A percentile compares a stretch with the other conserved stretches of the same genome.
These are phyloP conservation scores for Leptinotarsa texana DNA, from an alignment of 1,140 invertebrate species.

Conservation along the genomic window DNA sequence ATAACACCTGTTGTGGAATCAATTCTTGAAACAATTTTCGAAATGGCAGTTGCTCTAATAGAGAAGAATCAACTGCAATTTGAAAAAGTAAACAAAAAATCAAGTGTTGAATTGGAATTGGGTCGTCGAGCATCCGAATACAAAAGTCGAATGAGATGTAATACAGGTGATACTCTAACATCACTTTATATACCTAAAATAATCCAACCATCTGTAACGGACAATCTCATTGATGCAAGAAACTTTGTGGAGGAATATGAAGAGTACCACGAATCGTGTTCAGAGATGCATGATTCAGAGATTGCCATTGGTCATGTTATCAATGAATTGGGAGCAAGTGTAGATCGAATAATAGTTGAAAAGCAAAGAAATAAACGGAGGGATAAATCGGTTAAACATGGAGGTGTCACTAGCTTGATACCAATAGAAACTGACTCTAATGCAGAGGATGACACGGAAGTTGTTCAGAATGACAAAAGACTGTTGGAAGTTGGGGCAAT, in stretches of 20 bases:
- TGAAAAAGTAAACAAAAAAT: slow-evolving; percentile 27
- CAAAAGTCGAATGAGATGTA: slow-evolving; percentile 39
- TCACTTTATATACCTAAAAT: slow-evolving; percentile 42
- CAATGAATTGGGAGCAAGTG: slow-evolving; percentile 44
- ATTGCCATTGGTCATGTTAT: slow-evolving; percentile 40
- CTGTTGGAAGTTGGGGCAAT: slow-evolving; percentile 45
- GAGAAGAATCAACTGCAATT: slow-evolving; percentile 40
- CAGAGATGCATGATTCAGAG: slow-evolving; percentile 46
- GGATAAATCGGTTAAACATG: slow-evolving; percentile 52
- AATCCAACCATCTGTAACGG: slow-evolving; percentile 41
- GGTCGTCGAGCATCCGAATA: slow-evolving; percentile 14
- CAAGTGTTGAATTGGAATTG: slow-evolving; percentile 14
- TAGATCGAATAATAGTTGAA: slow-evolving; percentile 42
- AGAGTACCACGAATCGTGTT: slow-evolving; percentile 52
- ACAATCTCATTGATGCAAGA: slow-evolving; percentile 48
- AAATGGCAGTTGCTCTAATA: slow-evolving; percentile 48
- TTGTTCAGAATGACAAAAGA: slow-evolving; percentile 47
- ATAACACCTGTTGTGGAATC: slow-evolving; percentile 36
- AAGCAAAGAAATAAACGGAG: slow-evolving; percentile 39
- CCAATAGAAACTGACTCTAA: slow-evolving; percentile 54
- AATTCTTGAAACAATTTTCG: slow-evolving; percentile 46
- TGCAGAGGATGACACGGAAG: slow-evolving; percentile 52
- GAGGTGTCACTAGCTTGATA: slow-evolving; percentile 50
- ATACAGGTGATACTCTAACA: slow-evolving; percentile 40
- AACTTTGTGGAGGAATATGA: slow-evolving; percentile 55